phyloP scores from a whole-genome alignment of 2,797 vertebrate species.

The Darevskia mixta region DNA sequence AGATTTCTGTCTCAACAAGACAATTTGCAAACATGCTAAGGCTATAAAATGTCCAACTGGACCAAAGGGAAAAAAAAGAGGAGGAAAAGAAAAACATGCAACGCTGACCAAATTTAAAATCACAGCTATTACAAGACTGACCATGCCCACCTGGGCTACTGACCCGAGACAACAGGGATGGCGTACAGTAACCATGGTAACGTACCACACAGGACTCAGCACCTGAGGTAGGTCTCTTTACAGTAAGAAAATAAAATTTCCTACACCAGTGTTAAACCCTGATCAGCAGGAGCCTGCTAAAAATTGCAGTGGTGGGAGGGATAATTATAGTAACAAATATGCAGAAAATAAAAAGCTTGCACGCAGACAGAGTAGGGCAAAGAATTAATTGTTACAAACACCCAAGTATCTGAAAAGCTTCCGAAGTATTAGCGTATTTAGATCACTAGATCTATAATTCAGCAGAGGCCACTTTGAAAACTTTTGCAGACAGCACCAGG shows the following conservation, averaged over 20 bases:
- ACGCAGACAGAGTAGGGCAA: conserved; percentile 51
- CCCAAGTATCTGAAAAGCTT: conserved; percentile 61
- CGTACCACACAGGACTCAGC: conserved; percentile 76
- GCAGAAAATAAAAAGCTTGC: conserved; percentile 65
- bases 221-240: conserved; percentile 85
- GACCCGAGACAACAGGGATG: conserved; percentile 66
- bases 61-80: conserved; percentile 60
- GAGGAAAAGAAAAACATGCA: conserved; percentile 73
- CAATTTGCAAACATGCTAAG: conserved; percentile 91
- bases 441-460: conserved; percentile 61
- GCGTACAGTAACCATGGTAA: conserved; percentile 71
- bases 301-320: conserved; percentile 59
- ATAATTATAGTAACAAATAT: conserved; percentile 59
- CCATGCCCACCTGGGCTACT: conserved; percentile 71
- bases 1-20: conserved; percentile 82
- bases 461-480: conserved; percentile 63
- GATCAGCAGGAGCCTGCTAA: conserved; percentile 75
- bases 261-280: conserved; percentile 80
- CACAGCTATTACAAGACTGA: conserved; percentile 69
- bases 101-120: conserved; percentile 77
- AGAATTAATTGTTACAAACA: conserved; percentile 59
- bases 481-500: conserved; percentile 53
- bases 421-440: conserved; percentile 50
- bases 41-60: conserved; percentile 84
- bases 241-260: conserved; percentile 77